Base-by-base conservation (phyloP, 2,113 vertebrate species). In the Mungos mungo region DNA sequence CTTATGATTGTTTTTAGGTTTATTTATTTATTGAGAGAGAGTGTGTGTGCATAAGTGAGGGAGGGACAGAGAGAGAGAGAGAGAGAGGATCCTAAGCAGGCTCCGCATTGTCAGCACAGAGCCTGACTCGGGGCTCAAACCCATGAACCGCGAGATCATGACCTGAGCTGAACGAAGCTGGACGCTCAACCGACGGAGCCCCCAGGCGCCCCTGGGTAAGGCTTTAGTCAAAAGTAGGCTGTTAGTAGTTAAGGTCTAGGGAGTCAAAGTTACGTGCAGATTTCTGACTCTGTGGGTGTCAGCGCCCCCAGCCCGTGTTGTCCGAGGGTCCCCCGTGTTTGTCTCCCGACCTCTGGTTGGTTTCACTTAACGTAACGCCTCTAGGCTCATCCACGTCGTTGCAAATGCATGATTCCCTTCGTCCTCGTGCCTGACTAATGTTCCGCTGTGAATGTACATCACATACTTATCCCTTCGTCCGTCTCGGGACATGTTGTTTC, bases 51-150 rank as follows among this genome's bases (percentile, higher is more conserved):
- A 5, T 29, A 13, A 65, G 27, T 13, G 63, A 10, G 11, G 63
- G 63, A 31, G 63, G 63, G 63, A 29, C 63, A 65, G 63, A 41
- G 41, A 41, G 41, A 41, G 41, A 5, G 41, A 41, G 41, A 50
- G 47, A 50, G 72, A 76, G 6, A 57, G 54, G 21, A 23, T 60
- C 57, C 19, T 60, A 9, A 76, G 71, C 38, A 45, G 72, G 23
- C 72, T 45, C 25, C 14, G 7, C 0, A 14, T 14, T 3, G 12
- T 7, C 23, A 41, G 71, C 13, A 47, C 13, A 7, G 72, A 76
- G 7, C 41, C 41, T 27, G 14, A 76, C 3, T 1, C 14, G 1
- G 25, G 3, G 3, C 38, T 29, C 3, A 13, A 4, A 29, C 25
- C 27, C 72, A 29, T 23, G 41, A 27, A 76, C 41, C 25, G 38